These are phyloP conservation scores for Amphibalanus amphitrite DNA, from an alignment of 1,140 invertebrate genomes.

Conservation along the genomic window DNA sequence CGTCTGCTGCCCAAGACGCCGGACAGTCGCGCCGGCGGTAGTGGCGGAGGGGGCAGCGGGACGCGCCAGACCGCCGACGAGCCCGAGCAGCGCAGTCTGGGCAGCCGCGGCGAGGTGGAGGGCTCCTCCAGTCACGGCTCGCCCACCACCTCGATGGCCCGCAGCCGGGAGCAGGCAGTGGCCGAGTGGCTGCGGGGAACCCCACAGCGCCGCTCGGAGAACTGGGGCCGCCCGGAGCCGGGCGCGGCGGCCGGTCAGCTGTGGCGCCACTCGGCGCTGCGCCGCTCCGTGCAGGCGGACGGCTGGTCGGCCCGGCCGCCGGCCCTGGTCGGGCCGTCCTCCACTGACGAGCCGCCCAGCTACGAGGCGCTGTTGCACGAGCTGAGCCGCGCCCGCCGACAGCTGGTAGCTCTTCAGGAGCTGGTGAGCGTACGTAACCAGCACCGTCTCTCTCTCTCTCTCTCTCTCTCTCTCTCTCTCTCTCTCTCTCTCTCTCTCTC, in stretches of 20 bases:
- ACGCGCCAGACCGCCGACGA: slow-evolving; percentile 13
- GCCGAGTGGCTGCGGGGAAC: neutral
- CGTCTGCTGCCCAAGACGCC: slow-evolving; percentile 16
- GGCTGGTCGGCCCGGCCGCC: neutral
- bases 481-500: no score
- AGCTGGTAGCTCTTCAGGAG: slow-evolving; percentile 25
- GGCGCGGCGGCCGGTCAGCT: slow-evolving; percentile 7
- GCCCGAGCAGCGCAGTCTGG: slow-evolving; percentile 5
- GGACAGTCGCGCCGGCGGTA: neutral
- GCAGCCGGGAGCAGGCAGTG: neutral
- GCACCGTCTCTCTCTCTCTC: no score
- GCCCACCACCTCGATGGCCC: slow-evolving; percentile 12
- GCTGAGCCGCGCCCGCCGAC: slow-evolving; percentile 21
- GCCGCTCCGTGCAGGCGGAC: neutral
- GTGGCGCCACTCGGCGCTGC: neutral
- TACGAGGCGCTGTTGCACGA: slow-evolving; percentile 18
- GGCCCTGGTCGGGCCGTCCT: no score
- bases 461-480: no score
- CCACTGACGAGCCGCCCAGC: no score
- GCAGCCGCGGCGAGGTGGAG: slow-evolving; percentile 12
- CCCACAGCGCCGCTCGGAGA: neutral
- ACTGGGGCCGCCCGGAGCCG: neutral
- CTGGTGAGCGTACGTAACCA: slow-evolving; percentile 22
- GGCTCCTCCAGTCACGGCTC: slow-evolving; percentile 13
- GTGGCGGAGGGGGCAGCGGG: neutral